phyloP scores from a whole-genome alignment of 2,797 vertebrate species.

The Spea hammondii region DNA sequence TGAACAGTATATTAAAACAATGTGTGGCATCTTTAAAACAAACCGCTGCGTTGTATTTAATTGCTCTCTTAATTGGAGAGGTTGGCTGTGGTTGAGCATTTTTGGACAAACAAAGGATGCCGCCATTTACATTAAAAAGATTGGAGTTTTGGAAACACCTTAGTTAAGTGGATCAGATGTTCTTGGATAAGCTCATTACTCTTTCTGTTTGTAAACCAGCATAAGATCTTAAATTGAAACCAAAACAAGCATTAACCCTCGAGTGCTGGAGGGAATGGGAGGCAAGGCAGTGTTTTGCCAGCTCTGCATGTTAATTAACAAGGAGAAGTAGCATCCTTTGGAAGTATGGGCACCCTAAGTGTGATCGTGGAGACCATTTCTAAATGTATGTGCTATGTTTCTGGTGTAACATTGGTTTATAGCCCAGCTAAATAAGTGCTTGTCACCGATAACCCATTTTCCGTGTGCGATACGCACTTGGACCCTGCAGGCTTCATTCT shows the following conservation, averaged over 20 bases:
- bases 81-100: background rate
- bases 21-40: too few species aligned
- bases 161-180: constrained; percentile 21
- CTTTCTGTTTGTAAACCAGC: constrained; percentile 22
- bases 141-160: constrained; percentile 32
- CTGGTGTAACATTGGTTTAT: constrained; percentile 32
- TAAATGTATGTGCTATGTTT: constrained; percentile 26
- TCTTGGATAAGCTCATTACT: constrained; percentile 23
- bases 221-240: constrained; percentile 33
- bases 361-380: too few species aligned
- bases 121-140: constrained; percentile 29
- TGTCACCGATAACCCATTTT: constrained; percentile 26
- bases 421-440: constrained; percentile 28
- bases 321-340: background rate
- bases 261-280: constrained; percentile 14
- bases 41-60: background rate
- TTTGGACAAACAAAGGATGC: background rate
- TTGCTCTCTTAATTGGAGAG: constrained; percentile 17
- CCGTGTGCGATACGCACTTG: constrained; percentile 16
- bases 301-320: background rate
- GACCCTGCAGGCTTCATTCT: constrained; percentile 32
- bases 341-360: background rate
- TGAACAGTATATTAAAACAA: too few species aligned
- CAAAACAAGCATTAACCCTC: constrained; percentile 39
- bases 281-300: background rate